These are phyloP conservation scores for Enteromius treurensis DNA, from an alignment of 2,797 vertebrate species.

Conservation along the genomic window DNA sequence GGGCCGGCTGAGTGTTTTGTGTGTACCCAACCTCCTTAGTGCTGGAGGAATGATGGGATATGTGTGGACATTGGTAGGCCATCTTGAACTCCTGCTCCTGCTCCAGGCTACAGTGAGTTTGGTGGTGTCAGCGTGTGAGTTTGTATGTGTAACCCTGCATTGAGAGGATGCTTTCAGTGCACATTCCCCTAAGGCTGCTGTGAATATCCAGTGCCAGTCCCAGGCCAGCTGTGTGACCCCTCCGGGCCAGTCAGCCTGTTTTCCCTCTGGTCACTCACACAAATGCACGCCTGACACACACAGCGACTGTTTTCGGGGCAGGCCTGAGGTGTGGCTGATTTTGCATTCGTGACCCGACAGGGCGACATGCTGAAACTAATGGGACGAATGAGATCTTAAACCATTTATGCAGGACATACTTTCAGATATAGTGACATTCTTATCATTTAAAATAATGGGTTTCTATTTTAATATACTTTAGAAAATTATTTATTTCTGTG, in stretches of 20 bases:
- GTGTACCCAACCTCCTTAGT: slow-evolving; percentile 1
- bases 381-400: background rate
- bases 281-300: background rate
- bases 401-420: background rate
- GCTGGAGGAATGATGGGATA: slow-evolving; percentile 48
- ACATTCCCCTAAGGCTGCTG: background rate
- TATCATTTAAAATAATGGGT: too few relatives aligned
- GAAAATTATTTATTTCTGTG: too few relatives aligned
- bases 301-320: slow-evolving; percentile 6
- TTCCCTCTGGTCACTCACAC: slow-evolving; percentile 4
- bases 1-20: slow-evolving; percentile 13
- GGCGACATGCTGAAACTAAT: background rate
- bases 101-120: slow-evolving; percentile 24
- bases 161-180: background rate
- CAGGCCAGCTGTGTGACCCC: slow-evolving; percentile 18
- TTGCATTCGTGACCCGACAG: background rate
- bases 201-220: background rate
- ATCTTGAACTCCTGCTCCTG: slow-evolving; percentile 12
- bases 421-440: background rate
- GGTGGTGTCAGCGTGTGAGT: background rate
- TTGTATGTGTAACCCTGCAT: slow-evolving; percentile 25
- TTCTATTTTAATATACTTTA: too few relatives aligned
- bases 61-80: slow-evolving; percentile 56
- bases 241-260: background rate
- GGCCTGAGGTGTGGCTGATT: background rate